Conservation (phyloP, 2,797 vertebrate species). For the Enteromius unitaeniatus region DNA sequence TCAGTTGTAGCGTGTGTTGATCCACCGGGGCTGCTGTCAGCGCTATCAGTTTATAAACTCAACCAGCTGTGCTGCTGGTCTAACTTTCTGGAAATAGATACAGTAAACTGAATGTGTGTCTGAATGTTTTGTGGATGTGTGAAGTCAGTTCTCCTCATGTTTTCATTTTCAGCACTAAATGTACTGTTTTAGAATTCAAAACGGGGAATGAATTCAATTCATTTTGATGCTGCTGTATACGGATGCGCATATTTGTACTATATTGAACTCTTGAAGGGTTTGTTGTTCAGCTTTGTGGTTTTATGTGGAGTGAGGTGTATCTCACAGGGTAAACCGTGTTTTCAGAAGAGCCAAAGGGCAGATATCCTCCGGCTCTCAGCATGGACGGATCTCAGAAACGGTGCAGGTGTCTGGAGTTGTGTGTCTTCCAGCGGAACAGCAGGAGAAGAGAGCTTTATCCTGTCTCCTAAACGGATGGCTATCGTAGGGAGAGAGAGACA, state of each 20-base stretch:
- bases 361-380: not conserved
- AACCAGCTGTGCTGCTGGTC: not conserved
- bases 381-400: not conserved
- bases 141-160: not conserved
- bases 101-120: not conserved
- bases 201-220: too few relatives aligned
- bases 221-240: not conserved
- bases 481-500: conserved; percentile 25
- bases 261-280: not conserved
- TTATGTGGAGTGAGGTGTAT: not conserved
- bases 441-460: conserved; percentile 16
- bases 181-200: not conserved
- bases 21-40: not conserved
- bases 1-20: not conserved
- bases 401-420: conserved; percentile 22
- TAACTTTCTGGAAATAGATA: not conserved
- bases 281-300: not conserved
- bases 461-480: conserved; percentile 13
- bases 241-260: not conserved
- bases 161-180: not conserved
- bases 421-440: conserved; percentile 34
- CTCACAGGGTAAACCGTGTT: not conserved
- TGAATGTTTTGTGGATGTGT: not conserved
- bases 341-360: not conserved
- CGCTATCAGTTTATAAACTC: conserved; percentile 11